Evolutionary conservation across 2,888 invertebrate genomes (phyloP).

Genomic region (Nemapogon koenigi): DNA sequence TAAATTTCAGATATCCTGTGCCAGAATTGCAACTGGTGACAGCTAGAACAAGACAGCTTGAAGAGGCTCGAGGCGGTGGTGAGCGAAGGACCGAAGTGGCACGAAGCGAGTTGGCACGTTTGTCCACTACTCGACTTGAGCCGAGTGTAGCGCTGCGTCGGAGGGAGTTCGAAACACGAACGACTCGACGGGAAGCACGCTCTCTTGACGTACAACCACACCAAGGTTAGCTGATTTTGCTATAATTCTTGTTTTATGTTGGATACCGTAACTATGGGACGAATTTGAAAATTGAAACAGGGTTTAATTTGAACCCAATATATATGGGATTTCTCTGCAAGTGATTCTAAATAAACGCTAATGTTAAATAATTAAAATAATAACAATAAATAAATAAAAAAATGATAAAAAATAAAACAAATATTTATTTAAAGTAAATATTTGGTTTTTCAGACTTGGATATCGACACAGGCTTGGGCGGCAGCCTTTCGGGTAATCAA

Average conservation of each 20-base stretch:
- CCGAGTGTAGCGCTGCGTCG: conserved; percentile 78
- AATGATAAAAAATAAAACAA: background rate
- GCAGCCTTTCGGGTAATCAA: conserved; percentile 76
- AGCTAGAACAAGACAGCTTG: conserved; percentile 76
- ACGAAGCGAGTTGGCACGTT: conserved; percentile 70
- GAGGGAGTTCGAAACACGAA: conserved; percentile 73
- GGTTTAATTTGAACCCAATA: too few species aligned
- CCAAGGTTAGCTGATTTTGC: conserved; percentile 26
- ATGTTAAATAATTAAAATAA: too few species aligned
- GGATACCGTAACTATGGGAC: too few species aligned
- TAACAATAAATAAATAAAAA: too few species aligned
- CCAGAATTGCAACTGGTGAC: conserved; percentile 72
- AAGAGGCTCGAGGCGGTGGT: conserved; percentile 68
- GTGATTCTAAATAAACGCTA: too few species aligned
- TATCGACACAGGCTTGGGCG: conserved; percentile 48
- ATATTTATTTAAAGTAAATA: background rate
- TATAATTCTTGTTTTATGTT: too few species aligned
- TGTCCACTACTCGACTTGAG: conserved; percentile 72
- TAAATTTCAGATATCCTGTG: conserved; percentile 44
- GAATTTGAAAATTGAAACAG: too few species aligned
- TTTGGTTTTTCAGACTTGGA: conserved; percentile 43
- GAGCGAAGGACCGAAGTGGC: conserved; percentile 71
- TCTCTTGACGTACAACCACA: conserved; percentile 55
- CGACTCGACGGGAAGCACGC: conserved; percentile 43
- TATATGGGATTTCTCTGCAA: too few species aligned